Evolutionary conservation across 2,113 vertebrate genomes (phyloP).

Genomic region (Onychorhynchus coronatus): DNA sequence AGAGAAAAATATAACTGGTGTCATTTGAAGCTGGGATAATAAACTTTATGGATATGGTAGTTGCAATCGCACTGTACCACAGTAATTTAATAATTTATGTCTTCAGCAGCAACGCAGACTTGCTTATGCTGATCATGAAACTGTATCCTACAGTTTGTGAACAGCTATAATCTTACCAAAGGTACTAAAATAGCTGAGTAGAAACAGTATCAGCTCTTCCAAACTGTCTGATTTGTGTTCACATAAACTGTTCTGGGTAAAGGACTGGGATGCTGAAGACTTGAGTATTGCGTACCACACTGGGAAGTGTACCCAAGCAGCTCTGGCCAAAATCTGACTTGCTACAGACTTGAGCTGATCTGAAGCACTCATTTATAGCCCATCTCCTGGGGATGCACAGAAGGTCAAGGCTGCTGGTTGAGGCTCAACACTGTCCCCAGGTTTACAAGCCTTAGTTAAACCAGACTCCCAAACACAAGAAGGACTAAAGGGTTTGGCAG

Average conservation of each 20-base stretch:
- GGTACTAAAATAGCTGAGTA: background rate
- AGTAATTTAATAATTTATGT: background rate
- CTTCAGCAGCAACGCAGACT: background rate
- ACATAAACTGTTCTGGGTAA: background rate
- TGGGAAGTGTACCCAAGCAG: background rate
- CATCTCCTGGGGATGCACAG: rapidly evolving
- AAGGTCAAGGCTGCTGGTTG: background rate
- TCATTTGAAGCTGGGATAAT: background rate
- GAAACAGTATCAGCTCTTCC: background rate
- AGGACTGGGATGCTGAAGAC: background rate
- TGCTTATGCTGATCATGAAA: background rate
- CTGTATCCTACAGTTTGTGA: background rate
- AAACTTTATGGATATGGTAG: background rate
- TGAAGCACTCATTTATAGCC: rapidly evolving
- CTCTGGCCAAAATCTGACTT: background rate
- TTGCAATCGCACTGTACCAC: background rate
- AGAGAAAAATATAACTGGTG: background rate
- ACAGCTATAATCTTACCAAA: background rate
- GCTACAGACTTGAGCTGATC: background rate
- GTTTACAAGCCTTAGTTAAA: background rate
- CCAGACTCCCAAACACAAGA: background rate
- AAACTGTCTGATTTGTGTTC: background rate
- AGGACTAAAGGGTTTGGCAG: background rate
- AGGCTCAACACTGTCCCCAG: background rate
- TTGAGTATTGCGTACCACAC: background rate